Conservation (phyloP, 1,140 invertebrate species). For the Drosophila aff. region DNA sequence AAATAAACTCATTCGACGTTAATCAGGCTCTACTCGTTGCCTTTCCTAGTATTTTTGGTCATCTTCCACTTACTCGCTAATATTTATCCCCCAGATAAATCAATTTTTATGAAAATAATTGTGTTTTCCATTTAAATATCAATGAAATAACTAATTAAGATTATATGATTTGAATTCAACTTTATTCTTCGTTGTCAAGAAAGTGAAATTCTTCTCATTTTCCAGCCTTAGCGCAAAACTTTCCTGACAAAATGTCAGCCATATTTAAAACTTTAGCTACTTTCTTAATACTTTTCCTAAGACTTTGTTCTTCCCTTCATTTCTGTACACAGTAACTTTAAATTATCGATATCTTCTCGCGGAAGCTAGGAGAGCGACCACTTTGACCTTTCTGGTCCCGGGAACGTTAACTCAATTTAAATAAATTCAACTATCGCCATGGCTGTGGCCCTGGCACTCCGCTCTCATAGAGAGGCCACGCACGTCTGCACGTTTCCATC, state of each 20-base stretch:
- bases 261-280: neutral
- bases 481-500: conserved; percentile 68
- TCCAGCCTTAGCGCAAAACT: neutral
- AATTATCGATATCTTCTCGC: conserved; percentile 9
- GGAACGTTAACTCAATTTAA: conserved; percentile 64
- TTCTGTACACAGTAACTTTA: neutral
- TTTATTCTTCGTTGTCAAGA: neutral
- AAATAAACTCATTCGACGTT: too few species aligned
- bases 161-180: neutral
- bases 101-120: neutral
- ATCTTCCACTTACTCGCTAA: too few species aligned
- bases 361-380: conserved; percentile 3
- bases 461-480: conserved; percentile 58
- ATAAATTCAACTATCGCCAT: conserved; percentile 71
- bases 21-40: too few species aligned
- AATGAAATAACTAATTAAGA: too few species aligned
- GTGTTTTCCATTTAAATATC: too few species aligned
- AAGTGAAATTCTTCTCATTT: neutral
- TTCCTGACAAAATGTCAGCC: neutral
- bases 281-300: neutral
- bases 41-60: too few species aligned
- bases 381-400: conserved; percentile 35
- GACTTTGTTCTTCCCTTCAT: neutral
- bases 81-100: too few species aligned
- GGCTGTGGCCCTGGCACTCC: conserved; percentile 16